Evolutionary conservation across 2,888 invertebrate species (phyloP), one percentile per base, ranked within the genome.

Genomic region (Tryphoninae sp.): DNA sequence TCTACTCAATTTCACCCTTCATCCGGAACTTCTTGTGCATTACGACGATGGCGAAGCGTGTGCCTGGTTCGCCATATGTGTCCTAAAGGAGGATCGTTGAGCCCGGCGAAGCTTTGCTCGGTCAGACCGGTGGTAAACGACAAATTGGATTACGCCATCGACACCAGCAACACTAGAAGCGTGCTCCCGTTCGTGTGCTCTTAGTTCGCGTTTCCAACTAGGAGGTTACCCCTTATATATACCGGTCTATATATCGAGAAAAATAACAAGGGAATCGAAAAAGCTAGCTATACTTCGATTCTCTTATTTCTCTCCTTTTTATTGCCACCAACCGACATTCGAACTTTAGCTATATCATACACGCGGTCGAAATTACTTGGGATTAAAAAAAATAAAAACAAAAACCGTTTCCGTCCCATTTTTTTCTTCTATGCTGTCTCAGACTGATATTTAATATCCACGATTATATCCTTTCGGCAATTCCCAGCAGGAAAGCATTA

Each of bases 121-220:
- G 79, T 82, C 79, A 82, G 79, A 72, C 65, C 80, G 82, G 78
- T 65, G 84, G 86, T 83, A 84, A 83, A 82, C 84, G 86, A 84
- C 87, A 87, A 87, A 87, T 87, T 87, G 86, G 87, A 87, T 87
- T 87, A 87, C 85, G 81, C 83, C 84, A 87, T 87, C 87, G 87
- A 87, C 86, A 86, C 87, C 16, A 49, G 67, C 73, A 76, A 68
- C 78, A 71, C 49, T 73, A 55, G 61, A 62, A 65, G 61, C 61
- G 26, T 23, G 75, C 75, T 73, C 55, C 77, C 58, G 71, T 67
- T 76, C 45, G 33, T 58, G 64, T 26, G n/a, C 59, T 59, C 9
- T 8, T 53, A 61, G 78, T 53, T 61, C 51, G 62, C 72, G 67
- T 68, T 64, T 51, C 51, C 62, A 73, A 69, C 68, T 62, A 58